Evolutionary conservation across 1,140 invertebrate genomes (phyloP).

Genomic region (Eciton burchellii): DNA sequence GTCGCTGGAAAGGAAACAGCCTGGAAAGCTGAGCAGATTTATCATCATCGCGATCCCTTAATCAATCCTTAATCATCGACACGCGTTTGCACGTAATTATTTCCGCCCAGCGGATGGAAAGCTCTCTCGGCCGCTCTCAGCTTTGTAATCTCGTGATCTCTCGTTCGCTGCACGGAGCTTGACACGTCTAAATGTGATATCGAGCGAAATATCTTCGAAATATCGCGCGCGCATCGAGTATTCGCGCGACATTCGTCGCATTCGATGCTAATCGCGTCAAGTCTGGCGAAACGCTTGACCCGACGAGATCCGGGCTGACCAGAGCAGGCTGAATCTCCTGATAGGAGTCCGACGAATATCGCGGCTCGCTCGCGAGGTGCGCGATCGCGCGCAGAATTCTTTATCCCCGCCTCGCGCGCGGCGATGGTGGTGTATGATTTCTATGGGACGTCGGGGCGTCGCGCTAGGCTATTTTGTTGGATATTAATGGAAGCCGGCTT

Average conservation of each 20-base stretch:
- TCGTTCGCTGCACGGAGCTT: background rate
- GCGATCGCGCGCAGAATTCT: slow-evolving; percentile 41
- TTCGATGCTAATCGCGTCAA: slow-evolving; percentile 48
- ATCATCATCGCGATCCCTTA: background rate
- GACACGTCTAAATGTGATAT: slow-evolving; percentile 6
- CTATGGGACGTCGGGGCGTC: slow-evolving; percentile 72
- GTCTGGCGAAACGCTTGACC: slow-evolving; percentile 29
- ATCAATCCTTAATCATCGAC: slow-evolving; percentile 11
- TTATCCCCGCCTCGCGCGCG: slow-evolving; percentile 36
- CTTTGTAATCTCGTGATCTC: slow-evolving; percentile 13
- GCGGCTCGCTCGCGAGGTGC: background rate
- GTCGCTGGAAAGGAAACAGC: background rate
- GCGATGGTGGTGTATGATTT: slow-evolving; percentile 69
- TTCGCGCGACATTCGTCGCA: slow-evolving; percentile 14
- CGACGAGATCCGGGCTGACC: background rate
- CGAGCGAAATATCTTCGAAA: slow-evolving; percentile 36
- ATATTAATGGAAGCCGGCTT: slow-evolving; percentile 78
- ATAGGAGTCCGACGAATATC: slow-evolving; percentile 50
- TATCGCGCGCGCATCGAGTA: background rate
- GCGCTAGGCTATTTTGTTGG: slow-evolving; percentile 75
- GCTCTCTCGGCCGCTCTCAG: background rate
- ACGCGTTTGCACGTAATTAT: slow-evolving; percentile 20
- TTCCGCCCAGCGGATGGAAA: background rate
- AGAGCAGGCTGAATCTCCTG: slow-evolving; percentile 8
- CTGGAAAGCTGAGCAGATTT: background rate